Base-by-base conservation (phyloP, 1,140 invertebrate species). In the Batillaria attramentaria region DNA sequence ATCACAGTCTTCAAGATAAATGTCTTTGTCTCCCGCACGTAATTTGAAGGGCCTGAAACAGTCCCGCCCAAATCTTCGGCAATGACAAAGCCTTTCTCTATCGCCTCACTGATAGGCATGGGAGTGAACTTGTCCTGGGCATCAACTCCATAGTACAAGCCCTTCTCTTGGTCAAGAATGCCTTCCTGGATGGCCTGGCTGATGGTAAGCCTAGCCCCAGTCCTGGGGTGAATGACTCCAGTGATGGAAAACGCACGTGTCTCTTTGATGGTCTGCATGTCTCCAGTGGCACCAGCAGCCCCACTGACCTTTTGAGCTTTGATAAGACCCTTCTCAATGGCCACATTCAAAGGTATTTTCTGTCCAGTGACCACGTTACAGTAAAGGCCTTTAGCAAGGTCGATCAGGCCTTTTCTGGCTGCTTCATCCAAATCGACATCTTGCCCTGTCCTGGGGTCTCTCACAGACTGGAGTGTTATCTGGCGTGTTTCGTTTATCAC, bases 111-210 rank as follows among this genome's bases (percentile, higher is more conserved):
- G 24, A 98, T 95, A 31, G 93, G 95, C 2, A 99, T 86, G 28
- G 76, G 70, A 54, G 78, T 65, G 57, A 66, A 50, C 73, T 81
- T 83, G 31, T 86, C 87, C 72, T 81, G 78, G 37, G 74, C 79
- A 77, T 89, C 85, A 46, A 84, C n/a, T n/a, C 82, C 84, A 79
- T 85, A 77, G 66, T 91, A 91, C 0, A 87, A 57, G 18, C 96
- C 95, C 81, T 94, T 94, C 1, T 94, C 92, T 20, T 94, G 92
- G 92, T 99, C 96, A 78, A 99, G 90, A 77, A 99, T 93, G 69
- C 96, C 96, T 83, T 95, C 92, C 75, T 95, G 92, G 3, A 98
- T 92, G 1, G 97, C 97, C 91, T 98, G 94, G 42, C 94, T 94
- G 18, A 98, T 94, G 31, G 93, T 95, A 0, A 99, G 84, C 10